These are phyloP conservation scores for Enteromius trimaculatus DNA, from an alignment of 2,797 vertebrate species.

Conservation along the genomic window DNA sequence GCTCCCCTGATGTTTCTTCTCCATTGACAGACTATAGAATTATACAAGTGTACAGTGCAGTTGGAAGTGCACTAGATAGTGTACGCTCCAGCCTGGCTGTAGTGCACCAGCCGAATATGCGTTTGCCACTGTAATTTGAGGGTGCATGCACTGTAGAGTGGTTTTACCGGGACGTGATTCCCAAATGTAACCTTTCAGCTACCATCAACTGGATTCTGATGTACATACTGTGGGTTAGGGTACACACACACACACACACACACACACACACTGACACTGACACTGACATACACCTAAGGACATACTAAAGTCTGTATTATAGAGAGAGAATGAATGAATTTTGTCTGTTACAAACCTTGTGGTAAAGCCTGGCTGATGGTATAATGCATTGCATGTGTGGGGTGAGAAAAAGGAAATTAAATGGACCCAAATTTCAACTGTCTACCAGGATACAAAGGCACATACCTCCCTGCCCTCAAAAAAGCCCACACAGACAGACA, in stretches of 20 bases:
- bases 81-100: slow-evolving; percentile 32
- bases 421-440: slow-evolving; percentile 32
- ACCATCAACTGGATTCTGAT: slow-evolving; percentile 32
- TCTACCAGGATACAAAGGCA: slow-evolving; percentile 23
- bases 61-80: slow-evolving; percentile 32
- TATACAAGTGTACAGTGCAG: slow-evolving; percentile 27
- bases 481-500: slow-evolving; percentile 25
- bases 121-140: slow-evolving; percentile 52
- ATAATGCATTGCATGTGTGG: slow-evolving; percentile 27
- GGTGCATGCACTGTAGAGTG: slow-evolving; percentile 52
- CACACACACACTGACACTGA: neutral
- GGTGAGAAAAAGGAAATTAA: neutral
- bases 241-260: slow-evolving; percentile 1
- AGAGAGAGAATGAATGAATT: slow-evolving; percentile 42
- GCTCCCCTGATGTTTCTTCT: slow-evolving; percentile 78
- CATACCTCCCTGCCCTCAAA: slow-evolving; percentile 18
- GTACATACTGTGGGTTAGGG: slow-evolving; percentile 16
- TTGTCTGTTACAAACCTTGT: slow-evolving; percentile 43
- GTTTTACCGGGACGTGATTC: slow-evolving; percentile 42
- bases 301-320: slow-evolving; percentile 36
- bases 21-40: slow-evolving; percentile 43
- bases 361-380: slow-evolving; percentile 41
- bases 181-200: slow-evolving; percentile 20
- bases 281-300: slow-evolving; percentile 8
- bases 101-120: slow-evolving; percentile 26